Evolutionary conservation across 2,888 invertebrate genomes (phyloP).

Genomic region (Lampropteryx suffumata): DNA sequence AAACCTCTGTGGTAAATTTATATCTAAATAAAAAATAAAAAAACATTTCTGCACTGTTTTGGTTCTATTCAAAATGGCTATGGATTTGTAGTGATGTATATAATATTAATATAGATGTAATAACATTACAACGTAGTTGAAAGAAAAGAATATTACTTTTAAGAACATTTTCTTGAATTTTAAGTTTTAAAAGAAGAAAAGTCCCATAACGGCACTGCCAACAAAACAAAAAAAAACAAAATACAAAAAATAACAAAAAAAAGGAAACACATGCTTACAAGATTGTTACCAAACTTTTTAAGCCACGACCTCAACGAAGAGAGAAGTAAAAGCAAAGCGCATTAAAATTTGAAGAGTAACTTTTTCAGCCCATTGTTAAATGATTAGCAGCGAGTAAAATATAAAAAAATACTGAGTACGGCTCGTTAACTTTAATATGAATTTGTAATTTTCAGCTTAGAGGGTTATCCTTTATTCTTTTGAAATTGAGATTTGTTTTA

Average conservation of each 20-base stretch:
- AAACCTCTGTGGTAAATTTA: too few species aligned
- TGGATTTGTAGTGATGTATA: too few species aligned
- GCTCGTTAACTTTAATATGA: constrained; percentile 26
- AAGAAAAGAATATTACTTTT: too few species aligned
- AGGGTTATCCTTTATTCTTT: constrained; percentile 21
- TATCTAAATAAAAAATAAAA: too few species aligned
- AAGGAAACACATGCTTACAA: constrained; percentile 19
- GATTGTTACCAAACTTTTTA: constrained; percentile 23
- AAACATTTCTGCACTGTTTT: too few species aligned
- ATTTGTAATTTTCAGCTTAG: constrained; percentile 19
- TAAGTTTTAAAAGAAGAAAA: too few species aligned
- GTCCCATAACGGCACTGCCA: too few species aligned
- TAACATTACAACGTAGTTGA: too few species aligned
- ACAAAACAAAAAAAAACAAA: not conserved
- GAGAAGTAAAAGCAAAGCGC: constrained; percentile 19
- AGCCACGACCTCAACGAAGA: constrained; percentile 17
- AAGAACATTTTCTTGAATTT: too few species aligned
- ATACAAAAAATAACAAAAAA: not conserved
- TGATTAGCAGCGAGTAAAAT: constrained; percentile 19
- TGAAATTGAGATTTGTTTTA: constrained; percentile 30
- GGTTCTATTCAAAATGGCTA: too few species aligned
- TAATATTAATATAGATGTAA: too few species aligned
- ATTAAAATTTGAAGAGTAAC: constrained; percentile 22
- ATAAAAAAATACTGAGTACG: constrained; percentile 16
- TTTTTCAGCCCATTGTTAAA: constrained; percentile 22